Evolutionary conservation across 2,113 vertebrate species (phyloP).

Genomic region (Stictonetta naevosa): DNA sequence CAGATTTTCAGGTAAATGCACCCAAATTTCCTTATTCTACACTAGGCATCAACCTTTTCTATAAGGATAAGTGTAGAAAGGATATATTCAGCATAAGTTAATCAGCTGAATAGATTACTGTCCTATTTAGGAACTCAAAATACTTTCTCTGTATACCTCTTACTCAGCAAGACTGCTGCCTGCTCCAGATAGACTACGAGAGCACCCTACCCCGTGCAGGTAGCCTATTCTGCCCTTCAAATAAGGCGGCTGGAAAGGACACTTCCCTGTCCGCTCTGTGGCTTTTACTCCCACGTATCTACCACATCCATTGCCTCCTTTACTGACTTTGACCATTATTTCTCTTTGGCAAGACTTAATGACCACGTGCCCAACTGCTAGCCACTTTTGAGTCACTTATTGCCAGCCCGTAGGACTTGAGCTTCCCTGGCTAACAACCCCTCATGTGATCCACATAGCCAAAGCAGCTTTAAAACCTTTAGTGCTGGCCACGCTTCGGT

Average conservation of each 20-base stretch:
- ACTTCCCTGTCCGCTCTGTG: too few relatives aligned
- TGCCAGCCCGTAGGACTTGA: neutral
- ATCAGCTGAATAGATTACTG: neutral
- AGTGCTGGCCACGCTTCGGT: neutral
- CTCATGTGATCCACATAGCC: fast-evolving
- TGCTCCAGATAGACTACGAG: neutral
- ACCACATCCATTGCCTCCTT: neutral
- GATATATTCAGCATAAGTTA: neutral
- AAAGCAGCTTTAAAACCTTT: neutral
- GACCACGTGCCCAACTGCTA: neutral
- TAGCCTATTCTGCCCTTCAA: neutral
- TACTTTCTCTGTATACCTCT: neutral
- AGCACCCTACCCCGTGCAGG: neutral
- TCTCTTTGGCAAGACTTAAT: neutral
- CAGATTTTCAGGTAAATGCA: neutral
- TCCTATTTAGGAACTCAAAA: neutral
- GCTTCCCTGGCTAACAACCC: neutral
- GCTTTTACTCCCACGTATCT: neutral
- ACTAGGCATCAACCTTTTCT: neutral
- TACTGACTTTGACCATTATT: neutral
- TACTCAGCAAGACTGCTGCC: neutral
- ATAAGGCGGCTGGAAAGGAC: neutral
- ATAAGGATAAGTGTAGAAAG: neutral
- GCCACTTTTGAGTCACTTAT: neutral
- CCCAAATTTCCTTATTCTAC: neutral